Conservation (phyloP, 2,888 invertebrate genomes). For the Uloborus plumipes region DNA sequence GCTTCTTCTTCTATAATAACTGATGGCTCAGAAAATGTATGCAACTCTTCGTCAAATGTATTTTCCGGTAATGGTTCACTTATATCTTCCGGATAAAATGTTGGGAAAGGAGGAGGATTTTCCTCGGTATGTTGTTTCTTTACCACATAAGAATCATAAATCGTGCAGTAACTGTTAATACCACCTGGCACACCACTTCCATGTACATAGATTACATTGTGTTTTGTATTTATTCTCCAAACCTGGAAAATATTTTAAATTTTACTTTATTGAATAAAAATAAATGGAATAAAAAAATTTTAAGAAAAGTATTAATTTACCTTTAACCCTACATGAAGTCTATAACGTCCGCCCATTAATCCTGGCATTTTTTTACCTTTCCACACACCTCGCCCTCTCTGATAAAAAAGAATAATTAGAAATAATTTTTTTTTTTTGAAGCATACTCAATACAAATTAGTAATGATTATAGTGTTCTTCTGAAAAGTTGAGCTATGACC, state of each 20-base stretch:
- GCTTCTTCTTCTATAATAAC: constrained; percentile 76
- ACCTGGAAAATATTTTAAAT: constrained; percentile 76
- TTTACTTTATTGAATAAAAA: background rate
- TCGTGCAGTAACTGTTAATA: constrained; percentile 82
- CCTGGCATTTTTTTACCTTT: constrained; percentile 97
- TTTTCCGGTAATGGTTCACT: constrained; percentile 79
- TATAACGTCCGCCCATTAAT: constrained; percentile 87
- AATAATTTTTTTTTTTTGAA: too few species aligned
- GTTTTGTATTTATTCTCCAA: constrained; percentile 91
- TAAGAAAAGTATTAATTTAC: constrained; percentile 71
- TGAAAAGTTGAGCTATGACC: too few species aligned
- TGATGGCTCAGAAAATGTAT: constrained; percentile 81
- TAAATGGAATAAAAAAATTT: background rate
- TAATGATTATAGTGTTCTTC: too few species aligned
- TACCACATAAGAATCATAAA: constrained; percentile 85
- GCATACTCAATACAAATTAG: too few species aligned
- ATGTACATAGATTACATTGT: constrained; percentile 90
- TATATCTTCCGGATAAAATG: constrained; percentile 77
- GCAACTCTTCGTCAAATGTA: constrained; percentile 82
- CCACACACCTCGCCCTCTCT: constrained; percentile 86
- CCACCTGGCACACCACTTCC: constrained; percentile 87
- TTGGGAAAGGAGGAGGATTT: constrained; percentile 83
- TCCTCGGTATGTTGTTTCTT: constrained; percentile 72
- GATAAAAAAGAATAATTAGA: background rate
- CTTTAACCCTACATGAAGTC: constrained; percentile 74